These are phyloP conservation scores for Lasioglossum vierecki DNA, from an alignment of 2,888 invertebrate species.

Conservation along the genomic window DNA sequence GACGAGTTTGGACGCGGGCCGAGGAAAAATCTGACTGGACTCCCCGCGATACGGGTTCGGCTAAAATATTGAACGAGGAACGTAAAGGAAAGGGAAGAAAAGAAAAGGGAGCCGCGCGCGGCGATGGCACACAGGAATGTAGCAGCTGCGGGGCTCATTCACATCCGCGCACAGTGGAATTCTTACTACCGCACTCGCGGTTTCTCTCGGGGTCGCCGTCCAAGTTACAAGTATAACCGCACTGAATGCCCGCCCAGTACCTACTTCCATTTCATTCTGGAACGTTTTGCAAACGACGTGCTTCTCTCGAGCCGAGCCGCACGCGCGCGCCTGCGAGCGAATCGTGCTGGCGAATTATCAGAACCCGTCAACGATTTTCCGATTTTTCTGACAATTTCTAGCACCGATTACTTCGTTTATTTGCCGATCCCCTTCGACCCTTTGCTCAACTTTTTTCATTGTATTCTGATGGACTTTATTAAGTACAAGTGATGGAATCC, in stretches of 20 bases:
- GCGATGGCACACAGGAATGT: slow-evolving; percentile 81
- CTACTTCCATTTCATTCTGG: slow-evolving; percentile 78
- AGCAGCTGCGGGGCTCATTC: slow-evolving; percentile 83
- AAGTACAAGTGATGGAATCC: too few relatives aligned
- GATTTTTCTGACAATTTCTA: background rate
- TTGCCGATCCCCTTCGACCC: too few relatives aligned
- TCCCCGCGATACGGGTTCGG: slow-evolving; percentile 28
- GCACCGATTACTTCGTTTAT: background rate
- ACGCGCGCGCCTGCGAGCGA: background rate
- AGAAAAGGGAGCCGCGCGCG: slow-evolving; percentile 70
- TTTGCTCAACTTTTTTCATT: too few relatives aligned
- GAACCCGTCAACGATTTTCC: background rate
- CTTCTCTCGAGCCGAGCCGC: slow-evolving; percentile 15
- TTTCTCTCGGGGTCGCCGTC: slow-evolving; percentile 75
- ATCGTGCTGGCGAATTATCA: slow-evolving; percentile 11
- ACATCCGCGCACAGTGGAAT: slow-evolving; percentile 81
- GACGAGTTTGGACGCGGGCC: slow-evolving; percentile 39
- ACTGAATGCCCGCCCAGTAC: slow-evolving; percentile 71
- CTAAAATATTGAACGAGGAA: slow-evolving; percentile 65
- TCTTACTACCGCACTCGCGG: slow-evolving; percentile 76
- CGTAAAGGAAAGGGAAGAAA: slow-evolving; percentile 47
- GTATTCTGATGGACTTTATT: too few relatives aligned
- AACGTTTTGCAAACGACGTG: slow-evolving; percentile 62
- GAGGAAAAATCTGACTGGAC: slow-evolving; percentile 51
- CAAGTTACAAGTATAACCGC: slow-evolving; percentile 79